phyloP scores from a whole-genome alignment of 2,888 invertebrate genomes.

The Alcis repandata region DNA sequence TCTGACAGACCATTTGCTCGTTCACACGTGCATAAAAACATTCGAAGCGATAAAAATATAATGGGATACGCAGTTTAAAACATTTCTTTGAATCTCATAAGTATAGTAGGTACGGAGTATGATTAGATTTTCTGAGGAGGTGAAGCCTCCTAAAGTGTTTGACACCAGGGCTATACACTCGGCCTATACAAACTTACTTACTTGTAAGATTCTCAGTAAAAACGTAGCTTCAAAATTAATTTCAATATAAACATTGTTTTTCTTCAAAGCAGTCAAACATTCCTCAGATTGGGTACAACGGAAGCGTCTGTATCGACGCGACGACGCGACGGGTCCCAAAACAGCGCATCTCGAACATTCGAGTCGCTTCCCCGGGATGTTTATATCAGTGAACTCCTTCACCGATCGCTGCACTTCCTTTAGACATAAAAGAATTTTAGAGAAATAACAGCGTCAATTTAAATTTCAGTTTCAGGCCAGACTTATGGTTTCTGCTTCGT shows the following conservation, averaged over 20 bases:
- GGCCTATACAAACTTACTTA: too few species aligned
- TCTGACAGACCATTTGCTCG: too few species aligned
- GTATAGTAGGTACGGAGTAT: too few species aligned
- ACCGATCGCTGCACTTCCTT: slow-evolving; percentile 72
- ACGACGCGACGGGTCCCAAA: slow-evolving; percentile 55
- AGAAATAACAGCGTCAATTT: slow-evolving; percentile 60
- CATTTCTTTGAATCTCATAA: too few species aligned
- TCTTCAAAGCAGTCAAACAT: slow-evolving; percentile 19
- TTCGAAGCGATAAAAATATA: too few species aligned
- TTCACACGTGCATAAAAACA: too few species aligned
- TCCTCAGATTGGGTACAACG: slow-evolving; percentile 59
- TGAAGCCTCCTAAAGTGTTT: too few species aligned
- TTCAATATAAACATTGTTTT: neutral
- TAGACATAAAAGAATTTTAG: slow-evolving; percentile 70
- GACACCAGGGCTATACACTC: too few species aligned
- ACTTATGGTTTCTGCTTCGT: too few species aligned
- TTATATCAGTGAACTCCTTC: slow-evolving; percentile 79
- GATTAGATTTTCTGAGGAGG: too few species aligned
- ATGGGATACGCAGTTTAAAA: too few species aligned
- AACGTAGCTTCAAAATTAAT: neutral
- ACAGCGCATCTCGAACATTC: slow-evolving; percentile 45
- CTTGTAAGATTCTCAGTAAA: neutral
- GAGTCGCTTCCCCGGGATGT: slow-evolving; percentile 55
- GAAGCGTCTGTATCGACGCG: slow-evolving; percentile 67
- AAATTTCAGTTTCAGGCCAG: neutral